phyloP scores from a whole-genome alignment of 1,140 invertebrate genomes.

The Nylanderia fulva region DNA sequence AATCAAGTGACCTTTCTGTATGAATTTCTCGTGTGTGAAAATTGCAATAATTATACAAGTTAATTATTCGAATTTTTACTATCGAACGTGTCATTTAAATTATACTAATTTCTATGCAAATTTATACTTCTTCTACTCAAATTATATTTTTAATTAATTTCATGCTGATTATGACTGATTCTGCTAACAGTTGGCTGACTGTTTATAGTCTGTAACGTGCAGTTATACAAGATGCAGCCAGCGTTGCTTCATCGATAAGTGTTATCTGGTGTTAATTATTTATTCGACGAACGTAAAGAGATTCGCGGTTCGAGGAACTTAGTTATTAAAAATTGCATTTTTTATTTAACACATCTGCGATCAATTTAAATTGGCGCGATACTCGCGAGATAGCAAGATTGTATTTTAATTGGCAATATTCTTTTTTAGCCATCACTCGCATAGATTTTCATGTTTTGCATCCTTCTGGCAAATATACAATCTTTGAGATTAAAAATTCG shows the following conservation, averaged over 20 bases:
- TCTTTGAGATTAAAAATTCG: not conserved
- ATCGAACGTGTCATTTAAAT: not conserved
- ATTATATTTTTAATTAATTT: not conserved
- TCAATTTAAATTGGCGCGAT: not conserved
- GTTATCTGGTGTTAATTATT: slow-evolving; percentile 48
- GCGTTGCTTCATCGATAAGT: slow-evolving; percentile 24
- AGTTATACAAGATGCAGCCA: not conserved
- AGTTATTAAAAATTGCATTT: not conserved
- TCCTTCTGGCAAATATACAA: not conserved
- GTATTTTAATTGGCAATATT: not conserved
- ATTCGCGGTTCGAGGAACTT: not conserved
- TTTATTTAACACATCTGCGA: not conserved
- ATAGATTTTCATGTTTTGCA: not conserved
- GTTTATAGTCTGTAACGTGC: not conserved
- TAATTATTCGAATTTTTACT: too few species aligned
- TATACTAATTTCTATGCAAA: not conserved
- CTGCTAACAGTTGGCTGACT: not conserved
- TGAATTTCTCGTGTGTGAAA: not conserved
- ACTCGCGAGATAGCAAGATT: not conserved
- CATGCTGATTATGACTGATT: slow-evolving; percentile 12
- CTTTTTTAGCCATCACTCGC: not conserved
- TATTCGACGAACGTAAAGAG: slow-evolving; percentile 13
- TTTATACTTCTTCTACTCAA: not conserved
- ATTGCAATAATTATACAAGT: not conserved
- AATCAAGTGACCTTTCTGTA: not conserved